These are phyloP conservation scores for Cryptus viduatorius DNA, from an alignment of 2,888 invertebrate genomes.

Conservation along the genomic window DNA sequence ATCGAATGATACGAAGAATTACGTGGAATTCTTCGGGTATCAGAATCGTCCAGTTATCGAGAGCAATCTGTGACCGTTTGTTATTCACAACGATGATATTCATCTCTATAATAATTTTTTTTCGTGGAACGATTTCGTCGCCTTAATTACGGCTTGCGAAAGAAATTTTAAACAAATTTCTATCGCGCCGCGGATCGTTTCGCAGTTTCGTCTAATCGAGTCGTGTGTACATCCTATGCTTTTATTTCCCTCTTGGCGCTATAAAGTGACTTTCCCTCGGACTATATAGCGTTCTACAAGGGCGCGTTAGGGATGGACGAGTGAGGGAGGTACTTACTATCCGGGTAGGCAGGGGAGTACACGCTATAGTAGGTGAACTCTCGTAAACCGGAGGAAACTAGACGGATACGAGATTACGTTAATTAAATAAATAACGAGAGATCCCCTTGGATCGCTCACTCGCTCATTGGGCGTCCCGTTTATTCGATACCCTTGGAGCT, in stretches of 20 bases:
- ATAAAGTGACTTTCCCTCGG: slow-evolving; percentile 1
- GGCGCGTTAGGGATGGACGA: too few species aligned
- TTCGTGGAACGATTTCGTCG: background rate
- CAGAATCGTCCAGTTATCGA: too few species aligned
- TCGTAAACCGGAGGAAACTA: slow-evolving; percentile 57
- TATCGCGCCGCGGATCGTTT: background rate
- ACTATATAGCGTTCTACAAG: background rate
- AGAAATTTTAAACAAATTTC: background rate
- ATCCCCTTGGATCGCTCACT: slow-evolving; percentile 42
- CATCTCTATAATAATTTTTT: too few species aligned
- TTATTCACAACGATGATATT: too few species aligned
- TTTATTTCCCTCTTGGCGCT: slow-evolving; percentile 1
- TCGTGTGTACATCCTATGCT: background rate
- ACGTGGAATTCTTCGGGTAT: too few species aligned
- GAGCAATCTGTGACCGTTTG: too few species aligned
- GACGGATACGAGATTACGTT: slow-evolving; percentile 55
- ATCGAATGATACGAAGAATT: too few species aligned
- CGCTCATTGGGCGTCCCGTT: slow-evolving; percentile 34
- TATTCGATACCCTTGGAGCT: slow-evolving; percentile 36
- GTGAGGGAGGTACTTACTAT: slow-evolving; percentile 16
- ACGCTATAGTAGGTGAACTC: slow-evolving; percentile 25
- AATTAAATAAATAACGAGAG: slow-evolving; percentile 63
- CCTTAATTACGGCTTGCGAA: background rate
- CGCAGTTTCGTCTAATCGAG: background rate
- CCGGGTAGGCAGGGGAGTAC: slow-evolving; percentile 12